Percentiles rank a stretch among this genome's conserved stretches.
phyloP scores from a whole-genome alignment of 2,113 vertebrate genomes.

The Sinocyclocheilus grahami region DNA sequence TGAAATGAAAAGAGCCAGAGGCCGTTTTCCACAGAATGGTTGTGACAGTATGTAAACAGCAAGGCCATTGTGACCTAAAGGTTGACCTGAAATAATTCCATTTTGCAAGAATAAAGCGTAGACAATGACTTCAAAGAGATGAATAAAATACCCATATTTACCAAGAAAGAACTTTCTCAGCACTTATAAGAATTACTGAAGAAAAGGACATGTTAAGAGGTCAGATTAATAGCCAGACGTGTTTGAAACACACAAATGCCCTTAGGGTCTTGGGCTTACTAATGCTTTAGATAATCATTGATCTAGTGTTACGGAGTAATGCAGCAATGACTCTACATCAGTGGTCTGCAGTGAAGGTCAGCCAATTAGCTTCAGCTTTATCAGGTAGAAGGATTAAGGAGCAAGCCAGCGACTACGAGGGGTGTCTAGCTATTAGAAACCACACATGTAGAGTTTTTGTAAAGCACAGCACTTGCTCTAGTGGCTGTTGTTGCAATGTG shows the following conservation, averaged over 20 bases:
- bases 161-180: neutral
- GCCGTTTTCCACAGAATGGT: neutral
- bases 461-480: neutral
- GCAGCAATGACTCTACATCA: neutral
- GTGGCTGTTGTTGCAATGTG: neutral
- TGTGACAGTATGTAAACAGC: conserved; percentile 3
- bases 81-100: neutral
- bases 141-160: neutral
- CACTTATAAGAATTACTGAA: neutral
- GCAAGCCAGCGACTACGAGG: neutral
- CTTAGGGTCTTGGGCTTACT: neutral
- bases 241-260: neutral
- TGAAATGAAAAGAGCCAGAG: conserved; percentile 11
- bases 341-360: conserved; percentile 30
- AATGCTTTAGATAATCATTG: conserved; percentile 29
- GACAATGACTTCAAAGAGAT: neutral
- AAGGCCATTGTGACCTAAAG: neutral
- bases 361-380: conserved; percentile 9
- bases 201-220: neutral
- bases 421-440: neutral
- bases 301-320: conserved; percentile 12
- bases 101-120: neutral
- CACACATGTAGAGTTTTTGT: neutral
- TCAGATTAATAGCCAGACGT: neutral
- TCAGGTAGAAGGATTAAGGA: neutral